Conservation (phyloP, 1,140 invertebrate genomes). For the Hylaeus anthracinus region DNA sequence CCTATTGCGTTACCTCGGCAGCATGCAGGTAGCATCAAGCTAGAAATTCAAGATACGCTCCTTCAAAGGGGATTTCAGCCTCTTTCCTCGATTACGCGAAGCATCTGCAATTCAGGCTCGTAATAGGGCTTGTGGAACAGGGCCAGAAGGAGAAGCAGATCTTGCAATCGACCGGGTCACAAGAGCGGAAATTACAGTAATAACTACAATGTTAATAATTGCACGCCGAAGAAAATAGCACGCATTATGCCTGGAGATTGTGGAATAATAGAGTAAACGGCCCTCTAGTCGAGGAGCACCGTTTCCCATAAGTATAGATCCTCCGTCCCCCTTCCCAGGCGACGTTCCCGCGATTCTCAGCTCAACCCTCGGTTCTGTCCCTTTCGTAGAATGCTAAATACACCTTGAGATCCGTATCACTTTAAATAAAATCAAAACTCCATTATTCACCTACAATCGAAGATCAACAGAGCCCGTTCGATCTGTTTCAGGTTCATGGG, state of each 20-base stretch:
- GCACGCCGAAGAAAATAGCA: background rate
- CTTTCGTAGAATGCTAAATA: too few relatives aligned
- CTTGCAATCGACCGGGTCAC: background rate
- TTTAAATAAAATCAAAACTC: too few relatives aligned
- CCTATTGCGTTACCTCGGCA: too few relatives aligned
- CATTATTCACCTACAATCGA: too few relatives aligned
- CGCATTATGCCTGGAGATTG: background rate
- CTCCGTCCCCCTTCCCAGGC: background rate
- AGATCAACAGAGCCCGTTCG: too few relatives aligned
- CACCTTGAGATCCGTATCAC: too few relatives aligned
- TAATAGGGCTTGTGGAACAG: background rate
- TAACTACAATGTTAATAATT: background rate
- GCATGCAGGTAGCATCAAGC: background rate
- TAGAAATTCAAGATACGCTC: background rate
- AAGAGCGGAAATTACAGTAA: constrained; percentile 5
- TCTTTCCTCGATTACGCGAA: background rate
- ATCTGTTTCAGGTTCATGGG: constrained; percentile 91
- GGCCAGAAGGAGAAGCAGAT: background rate
- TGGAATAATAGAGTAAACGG: background rate
- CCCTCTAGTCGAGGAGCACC: background rate
- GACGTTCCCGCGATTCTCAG: background rate
- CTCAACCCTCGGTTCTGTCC: too few relatives aligned
- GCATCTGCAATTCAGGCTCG: background rate
- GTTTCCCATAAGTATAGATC: background rate
- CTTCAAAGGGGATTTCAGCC: background rate